Evolutionary conservation across 1,140 invertebrate species (phyloP).

Genomic region (Heliconius nattereri): DNA sequence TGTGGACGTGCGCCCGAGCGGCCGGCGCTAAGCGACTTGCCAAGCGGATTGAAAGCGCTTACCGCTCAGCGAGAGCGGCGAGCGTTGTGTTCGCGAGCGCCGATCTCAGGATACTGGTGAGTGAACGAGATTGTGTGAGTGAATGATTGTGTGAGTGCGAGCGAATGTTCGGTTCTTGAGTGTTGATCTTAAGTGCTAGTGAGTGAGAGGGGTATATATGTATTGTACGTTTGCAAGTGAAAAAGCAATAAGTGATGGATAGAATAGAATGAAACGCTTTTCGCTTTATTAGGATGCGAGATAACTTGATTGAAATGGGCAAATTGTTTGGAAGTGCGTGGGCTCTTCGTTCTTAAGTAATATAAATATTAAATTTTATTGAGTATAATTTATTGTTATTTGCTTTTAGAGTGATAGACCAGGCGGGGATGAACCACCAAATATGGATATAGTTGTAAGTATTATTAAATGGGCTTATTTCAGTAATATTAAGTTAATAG

Average conservation of each 20-base stretch:
- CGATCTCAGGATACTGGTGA: conserved; percentile 88
- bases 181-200: too few relatives aligned
- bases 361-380: too few relatives aligned
- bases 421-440: conserved; percentile 86
- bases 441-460: conserved; percentile 85
- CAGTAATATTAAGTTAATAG: too few relatives aligned
- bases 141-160: background rate
- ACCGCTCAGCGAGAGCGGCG: conserved; percentile 88
- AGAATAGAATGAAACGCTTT: background rate
- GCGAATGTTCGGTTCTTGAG: too few relatives aligned
- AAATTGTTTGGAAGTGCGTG: background rate
- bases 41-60: conserved; percentile 87
- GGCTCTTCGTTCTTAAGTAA: too few relatives aligned
- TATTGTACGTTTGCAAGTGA: too few relatives aligned
- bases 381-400: conserved; percentile 23
- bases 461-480: conserved; percentile 46
- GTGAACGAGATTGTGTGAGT: conserved; percentile 32
- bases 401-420: conserved; percentile 86
- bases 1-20: conserved; percentile 90
- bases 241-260: too few relatives aligned
- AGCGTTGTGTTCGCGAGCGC: conserved; percentile 88
- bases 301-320: too few relatives aligned
- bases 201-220: too few relatives aligned
- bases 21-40: conserved; percentile 89
- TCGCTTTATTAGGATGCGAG: background rate